These are phyloP conservation scores for Ceratoteleas bidentatus DNA, from an alignment of 1,140 invertebrate species.

Conservation along the genomic window DNA sequence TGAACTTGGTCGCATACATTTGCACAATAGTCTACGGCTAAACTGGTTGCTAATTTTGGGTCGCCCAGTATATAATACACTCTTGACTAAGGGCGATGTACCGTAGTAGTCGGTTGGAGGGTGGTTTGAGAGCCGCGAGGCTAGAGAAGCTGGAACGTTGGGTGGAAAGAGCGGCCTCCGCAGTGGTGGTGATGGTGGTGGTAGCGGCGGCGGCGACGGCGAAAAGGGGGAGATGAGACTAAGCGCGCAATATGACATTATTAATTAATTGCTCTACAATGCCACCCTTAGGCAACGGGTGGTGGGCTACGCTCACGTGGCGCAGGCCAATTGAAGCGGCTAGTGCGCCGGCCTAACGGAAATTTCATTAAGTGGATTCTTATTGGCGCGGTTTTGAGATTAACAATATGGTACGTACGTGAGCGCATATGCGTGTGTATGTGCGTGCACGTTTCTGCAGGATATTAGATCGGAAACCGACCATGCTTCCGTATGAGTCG, in stretches of 20 bases:
- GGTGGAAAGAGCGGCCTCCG: conserved; percentile 29
- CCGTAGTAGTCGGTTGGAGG: conserved; percentile 51
- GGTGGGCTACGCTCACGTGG: conserved; percentile 59
- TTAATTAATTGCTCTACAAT: conserved; percentile 79
- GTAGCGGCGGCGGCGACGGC: conserved; percentile 7
- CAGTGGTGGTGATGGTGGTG: neutral
- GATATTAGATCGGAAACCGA: conserved; percentile 74
- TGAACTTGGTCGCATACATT: conserved; percentile 6
- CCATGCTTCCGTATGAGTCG: conserved; percentile 62
- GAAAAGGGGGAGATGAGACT: conserved; percentile 59
- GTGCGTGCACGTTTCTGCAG: conserved; percentile 57
- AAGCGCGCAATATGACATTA: conserved; percentile 77
- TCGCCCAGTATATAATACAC: conserved; percentile 59
- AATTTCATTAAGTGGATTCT: conserved; percentile 80
- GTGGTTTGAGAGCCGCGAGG: conserved; percentile 56
- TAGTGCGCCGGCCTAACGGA: conserved; percentile 67
- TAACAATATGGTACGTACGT: conserved; percentile 75
- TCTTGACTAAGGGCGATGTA: conserved; percentile 65
- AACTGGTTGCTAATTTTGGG: conserved; percentile 38
- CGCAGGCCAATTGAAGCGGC: conserved; percentile 68
- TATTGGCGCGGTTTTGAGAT: conserved; percentile 77
- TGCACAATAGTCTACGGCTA: neutral
- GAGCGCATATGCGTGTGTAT: conserved; percentile 30
- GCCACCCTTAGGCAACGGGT: conserved; percentile 65
- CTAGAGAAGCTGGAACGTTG: conserved; percentile 33